A percentile compares a stretch with the other conserved stretches of the same genome.
phyloP scores from a whole-genome alignment of 2,113 vertebrate species.

The Fukomys damarensis region DNA sequence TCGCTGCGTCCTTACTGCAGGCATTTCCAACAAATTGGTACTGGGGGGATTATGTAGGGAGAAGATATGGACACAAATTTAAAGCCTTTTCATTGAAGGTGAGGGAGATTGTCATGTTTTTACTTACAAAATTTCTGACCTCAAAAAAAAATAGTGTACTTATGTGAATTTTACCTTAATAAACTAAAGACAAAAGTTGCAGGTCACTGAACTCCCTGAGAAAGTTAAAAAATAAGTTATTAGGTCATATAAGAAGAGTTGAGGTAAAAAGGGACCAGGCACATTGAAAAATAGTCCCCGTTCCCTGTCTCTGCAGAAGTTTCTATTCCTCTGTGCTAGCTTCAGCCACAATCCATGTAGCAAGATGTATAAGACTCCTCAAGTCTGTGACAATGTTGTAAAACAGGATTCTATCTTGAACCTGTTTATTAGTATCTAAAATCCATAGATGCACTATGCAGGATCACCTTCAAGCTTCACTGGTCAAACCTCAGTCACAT shows the following conservation, averaged over 20 bases:
- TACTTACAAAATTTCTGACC: neutral
- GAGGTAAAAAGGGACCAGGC: neutral
- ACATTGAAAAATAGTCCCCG: neutral
- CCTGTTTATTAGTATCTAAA: neutral
- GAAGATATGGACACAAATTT: neutral
- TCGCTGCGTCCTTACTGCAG: neutral
- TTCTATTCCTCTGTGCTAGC: neutral
- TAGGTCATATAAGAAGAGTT: neutral
- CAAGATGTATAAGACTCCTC: neutral
- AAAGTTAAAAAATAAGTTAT: neutral
- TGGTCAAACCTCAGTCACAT: neutral
- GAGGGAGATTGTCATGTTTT: neutral
- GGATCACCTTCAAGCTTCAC: neutral
- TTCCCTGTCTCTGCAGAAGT: neutral
- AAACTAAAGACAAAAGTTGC: neutral
- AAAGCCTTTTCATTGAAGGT: neutral
- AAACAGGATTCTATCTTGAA: neutral
- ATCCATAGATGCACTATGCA: neutral
- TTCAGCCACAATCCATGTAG: neutral
- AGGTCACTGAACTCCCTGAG: neutral
- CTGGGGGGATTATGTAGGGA: neutral
- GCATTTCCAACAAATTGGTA: neutral
- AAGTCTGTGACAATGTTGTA: neutral
- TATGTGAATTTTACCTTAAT: neutral
- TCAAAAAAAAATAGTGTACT: neutral